These are phyloP conservation scores for Glaucomys volans DNA, from an alignment of 2,113 vertebrate species.

Conservation along the genomic window DNA sequence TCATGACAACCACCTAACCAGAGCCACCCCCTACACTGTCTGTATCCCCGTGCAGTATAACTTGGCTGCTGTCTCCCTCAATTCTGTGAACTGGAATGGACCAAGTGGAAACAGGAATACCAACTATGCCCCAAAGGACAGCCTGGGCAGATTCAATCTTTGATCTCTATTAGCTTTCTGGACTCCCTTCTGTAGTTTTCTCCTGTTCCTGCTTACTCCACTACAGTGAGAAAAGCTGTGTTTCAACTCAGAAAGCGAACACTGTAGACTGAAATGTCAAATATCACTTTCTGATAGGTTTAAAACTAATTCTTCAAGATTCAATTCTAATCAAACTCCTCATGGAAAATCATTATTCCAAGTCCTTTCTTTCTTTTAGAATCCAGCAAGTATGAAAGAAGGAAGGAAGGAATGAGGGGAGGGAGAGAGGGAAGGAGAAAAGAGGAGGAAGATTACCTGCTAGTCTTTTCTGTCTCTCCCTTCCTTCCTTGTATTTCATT, in stretches of 20 bases:
- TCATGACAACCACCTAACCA: not conserved
- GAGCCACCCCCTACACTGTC: not conserved
- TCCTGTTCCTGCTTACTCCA: not conserved
- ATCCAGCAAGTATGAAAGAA: not conserved
- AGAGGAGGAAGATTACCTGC: not conserved
- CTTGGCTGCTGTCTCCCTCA: not conserved
- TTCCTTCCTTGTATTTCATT: no score
- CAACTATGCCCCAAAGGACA: not conserved
- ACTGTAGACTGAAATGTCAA: no score
- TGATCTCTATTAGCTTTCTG: not conserved
- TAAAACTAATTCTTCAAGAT: not conserved
- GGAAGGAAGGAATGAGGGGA: not conserved
- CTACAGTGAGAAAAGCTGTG: not conserved
- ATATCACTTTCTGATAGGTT: not conserved
- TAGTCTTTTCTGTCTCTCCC: not conserved
- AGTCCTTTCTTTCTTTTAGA: not conserved
- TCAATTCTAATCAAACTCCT: not conserved
- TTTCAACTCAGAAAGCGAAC: not conserved
- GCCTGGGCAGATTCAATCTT: not conserved
- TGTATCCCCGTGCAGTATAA: not conserved
- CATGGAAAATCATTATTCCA: not conserved
- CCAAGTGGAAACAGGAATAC: not conserved
- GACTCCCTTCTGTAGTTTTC: not conserved
- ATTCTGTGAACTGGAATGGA: not conserved
- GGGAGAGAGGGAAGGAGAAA: not conserved